Percentiles rank a stretch among this genome's conserved stretches.
phyloP scores from a whole-genome alignment of 2,113 vertebrate species.

The Phalacrocorax brasilianus region DNA sequence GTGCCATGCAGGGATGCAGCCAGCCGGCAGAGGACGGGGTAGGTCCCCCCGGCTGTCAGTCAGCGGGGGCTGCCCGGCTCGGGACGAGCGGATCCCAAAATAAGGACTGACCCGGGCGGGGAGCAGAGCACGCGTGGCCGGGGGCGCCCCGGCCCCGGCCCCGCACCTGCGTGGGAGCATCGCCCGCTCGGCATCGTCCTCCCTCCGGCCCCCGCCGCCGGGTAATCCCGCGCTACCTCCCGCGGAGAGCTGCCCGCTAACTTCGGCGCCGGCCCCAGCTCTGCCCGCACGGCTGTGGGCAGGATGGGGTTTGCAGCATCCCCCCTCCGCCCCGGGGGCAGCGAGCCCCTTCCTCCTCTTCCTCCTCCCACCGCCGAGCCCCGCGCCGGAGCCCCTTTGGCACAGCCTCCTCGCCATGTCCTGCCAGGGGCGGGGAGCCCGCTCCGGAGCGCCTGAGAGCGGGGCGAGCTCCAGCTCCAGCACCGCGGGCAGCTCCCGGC shows the following conservation, averaged over 20 bases:
- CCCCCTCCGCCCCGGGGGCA: neutral
- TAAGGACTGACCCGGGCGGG: neutral
- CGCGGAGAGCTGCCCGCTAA: neutral
- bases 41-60: neutral
- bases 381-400: neutral
- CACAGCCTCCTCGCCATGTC: neutral
- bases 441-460: neutral
- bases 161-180: neutral
- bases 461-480: neutral
- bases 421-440: neutral
- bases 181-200: neutral
- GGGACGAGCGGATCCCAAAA: neutral
- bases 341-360: neutral
- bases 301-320: neutral
- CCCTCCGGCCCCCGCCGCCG: neutral
- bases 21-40: conserved; percentile 42
- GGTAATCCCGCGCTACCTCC: neutral
- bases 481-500: no score
- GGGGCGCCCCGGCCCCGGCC: no score
- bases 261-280: neutral
- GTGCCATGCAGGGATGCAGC: conserved; percentile 8
- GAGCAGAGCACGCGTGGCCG: neutral
- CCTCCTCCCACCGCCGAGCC: neutral
- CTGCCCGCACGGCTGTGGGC: neutral
- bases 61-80: neutral